Evolutionary conservation across 2,888 invertebrate species (phyloP), one percentile per base, ranked within the genome.

Genomic region (Agrochola circellaris): DNA sequence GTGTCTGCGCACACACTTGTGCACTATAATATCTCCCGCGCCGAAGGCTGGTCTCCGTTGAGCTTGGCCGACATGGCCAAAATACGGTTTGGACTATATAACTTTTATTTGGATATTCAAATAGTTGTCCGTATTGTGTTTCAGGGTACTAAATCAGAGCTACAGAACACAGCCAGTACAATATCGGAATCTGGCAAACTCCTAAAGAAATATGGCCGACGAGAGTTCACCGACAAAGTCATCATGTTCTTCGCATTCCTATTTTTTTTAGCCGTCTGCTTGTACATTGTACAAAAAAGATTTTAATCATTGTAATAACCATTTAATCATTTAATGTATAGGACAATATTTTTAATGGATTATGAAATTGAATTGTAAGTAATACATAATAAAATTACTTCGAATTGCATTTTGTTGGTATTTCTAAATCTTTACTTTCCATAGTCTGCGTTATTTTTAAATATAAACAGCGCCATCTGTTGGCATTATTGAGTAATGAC

Each of bases 151-250:
- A 97, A 98, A 89, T 98, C 98, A 83, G 99, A 99, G 93, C 96
- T 99, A 58, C 98, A 98, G 89, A 97, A 98, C 86, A 99, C 99
- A 83, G 98, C 98, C 4, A 98, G 98, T 82, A 98, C 98, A 42
- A 99, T 99, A 88, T 97, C 98, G 45, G 99, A 99, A 91, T 99
- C 99, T 0, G 98, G 98, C 85, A 99, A 99, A 93, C 96, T 99
- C 15, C 95, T 99, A 65, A 99, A 99, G 75, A 99, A 99, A 95
- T 99, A 99, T 92, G 99, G 99, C 6, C 97, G 99, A 73, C 97
- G 99, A 58, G 99, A 99, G 96, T 98, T 99, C 85, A 99, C 99
- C 0, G 99, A 99, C 93, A 99, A 99, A 97, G 97, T 99, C 77
- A 97, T 99, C 15, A 97, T 99, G 92, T 97, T 98, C 88, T 98